These are phyloP conservation scores for Peromyscus attwateri DNA, from an alignment of 2,797 vertebrate genomes.

Conservation along the genomic window DNA sequence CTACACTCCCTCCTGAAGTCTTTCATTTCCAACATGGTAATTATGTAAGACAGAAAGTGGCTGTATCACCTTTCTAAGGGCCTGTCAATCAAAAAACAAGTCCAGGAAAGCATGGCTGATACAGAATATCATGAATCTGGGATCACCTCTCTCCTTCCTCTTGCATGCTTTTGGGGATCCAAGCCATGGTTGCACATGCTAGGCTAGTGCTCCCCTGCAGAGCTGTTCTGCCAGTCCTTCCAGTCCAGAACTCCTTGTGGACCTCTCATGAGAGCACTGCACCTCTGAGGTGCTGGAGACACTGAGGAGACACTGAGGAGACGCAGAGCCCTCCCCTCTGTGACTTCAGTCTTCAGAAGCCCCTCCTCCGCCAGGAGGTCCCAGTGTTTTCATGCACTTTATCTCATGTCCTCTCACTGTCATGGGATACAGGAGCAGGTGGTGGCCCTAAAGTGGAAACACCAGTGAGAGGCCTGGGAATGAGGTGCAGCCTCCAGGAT, in stretches of 20 bases:
- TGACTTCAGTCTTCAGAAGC: not conserved
- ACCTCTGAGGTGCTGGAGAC: not conserved
- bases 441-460: not conserved
- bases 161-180: not conserved
- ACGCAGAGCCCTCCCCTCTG: not conserved
- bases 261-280: not conserved
- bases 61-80: not conserved
- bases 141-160: not conserved
- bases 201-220: not conserved
- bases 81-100: not conserved
- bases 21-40: not conserved
- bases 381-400: not conserved
- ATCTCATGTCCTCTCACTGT: conserved; percentile 8
- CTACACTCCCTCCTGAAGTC: not conserved
- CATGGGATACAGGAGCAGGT: conserved; percentile 44
- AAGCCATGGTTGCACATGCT: not conserved
- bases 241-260: not conserved
- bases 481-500: not conserved
- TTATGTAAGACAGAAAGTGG: not conserved
- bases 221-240: not conserved
- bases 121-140: not conserved
- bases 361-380: not conserved
- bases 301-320: not conserved
- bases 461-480: not conserved
- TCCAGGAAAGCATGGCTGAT: not conserved